Percentiles rank a stretch among this genome's conserved stretches.
Conservation (phyloP, 2,113 vertebrate genomes). For the Drymodes brunneopygia region DNA sequence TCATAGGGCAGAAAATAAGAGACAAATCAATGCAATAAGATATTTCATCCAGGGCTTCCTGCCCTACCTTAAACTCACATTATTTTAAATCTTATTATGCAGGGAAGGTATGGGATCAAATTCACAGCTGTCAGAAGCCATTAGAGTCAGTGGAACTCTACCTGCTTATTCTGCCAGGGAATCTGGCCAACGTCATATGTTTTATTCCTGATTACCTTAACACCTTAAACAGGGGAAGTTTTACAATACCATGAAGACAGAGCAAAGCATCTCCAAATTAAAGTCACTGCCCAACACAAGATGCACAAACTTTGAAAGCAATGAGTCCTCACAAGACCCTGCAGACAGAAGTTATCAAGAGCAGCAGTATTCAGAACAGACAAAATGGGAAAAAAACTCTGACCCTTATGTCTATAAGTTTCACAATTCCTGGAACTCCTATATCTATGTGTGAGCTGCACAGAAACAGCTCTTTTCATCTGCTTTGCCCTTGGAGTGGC, state of each 20-base stretch:
- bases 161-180: background rate
- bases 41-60: constrained; percentile 64
- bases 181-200: background rate
- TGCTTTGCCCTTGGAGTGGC: background rate
- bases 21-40: constrained; percentile 59
- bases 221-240: background rate
- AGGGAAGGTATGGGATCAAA: constrained; percentile 36
- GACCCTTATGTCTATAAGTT: background rate
- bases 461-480: background rate
- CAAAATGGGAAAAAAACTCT: background rate
- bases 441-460: fast-evolving
- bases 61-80: constrained; percentile 8
- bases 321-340: background rate
- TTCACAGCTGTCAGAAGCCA: constrained; percentile 33
- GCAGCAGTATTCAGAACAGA: background rate
- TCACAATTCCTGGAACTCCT: background rate
- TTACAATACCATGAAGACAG: background rate
- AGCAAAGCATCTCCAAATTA: background rate
- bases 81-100: constrained; percentile 63
- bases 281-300: background rate
- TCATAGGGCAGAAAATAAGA: constrained; percentile 47
- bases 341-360: background rate
- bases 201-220: background rate
- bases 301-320: background rate
- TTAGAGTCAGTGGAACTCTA: background rate